A percentile compares a stretch with the other conserved stretches of the same genome.
Conservation (phyloP, 2,113 vertebrate genomes). For the Pterocles burchelli region DNA sequence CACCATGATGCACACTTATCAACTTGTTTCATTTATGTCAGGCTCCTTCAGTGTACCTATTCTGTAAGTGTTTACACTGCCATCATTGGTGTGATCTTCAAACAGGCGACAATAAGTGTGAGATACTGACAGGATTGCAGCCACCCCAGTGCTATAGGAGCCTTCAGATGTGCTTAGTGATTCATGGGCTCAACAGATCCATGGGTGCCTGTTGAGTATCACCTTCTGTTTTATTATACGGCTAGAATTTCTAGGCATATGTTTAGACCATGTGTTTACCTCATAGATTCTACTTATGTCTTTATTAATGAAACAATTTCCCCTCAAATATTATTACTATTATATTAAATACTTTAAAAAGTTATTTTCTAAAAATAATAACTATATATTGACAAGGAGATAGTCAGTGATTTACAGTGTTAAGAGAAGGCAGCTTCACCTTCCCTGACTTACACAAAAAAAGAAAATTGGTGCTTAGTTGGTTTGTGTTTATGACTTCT, state of each 20-base stretch:
- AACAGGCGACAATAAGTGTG: neutral
- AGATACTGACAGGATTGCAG: neutral
- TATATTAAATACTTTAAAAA: neutral
- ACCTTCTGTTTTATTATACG: neutral
- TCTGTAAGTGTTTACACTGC: neutral
- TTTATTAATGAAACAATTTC: neutral
- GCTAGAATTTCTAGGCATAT: neutral
- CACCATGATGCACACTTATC: neutral
- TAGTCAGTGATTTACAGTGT: neutral
- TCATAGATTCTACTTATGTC: neutral
- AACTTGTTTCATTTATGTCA: neutral
- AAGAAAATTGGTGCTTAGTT: neutral
- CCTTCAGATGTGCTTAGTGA: neutral
- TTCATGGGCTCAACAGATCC: neutral
- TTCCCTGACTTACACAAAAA: neutral
- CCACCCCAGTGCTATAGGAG: neutral
- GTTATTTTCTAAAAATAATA: neutral
- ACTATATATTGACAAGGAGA: neutral
- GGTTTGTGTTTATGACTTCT: neutral
- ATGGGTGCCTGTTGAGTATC: neutral
- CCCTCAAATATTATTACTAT: neutral
- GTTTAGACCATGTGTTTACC: neutral
- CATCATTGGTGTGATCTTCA: neutral
- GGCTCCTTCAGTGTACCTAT: neutral
- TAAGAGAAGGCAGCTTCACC: neutral